phyloP scores from a whole-genome alignment of 2,797 vertebrate species.

The Malurus leucopterus region DNA sequence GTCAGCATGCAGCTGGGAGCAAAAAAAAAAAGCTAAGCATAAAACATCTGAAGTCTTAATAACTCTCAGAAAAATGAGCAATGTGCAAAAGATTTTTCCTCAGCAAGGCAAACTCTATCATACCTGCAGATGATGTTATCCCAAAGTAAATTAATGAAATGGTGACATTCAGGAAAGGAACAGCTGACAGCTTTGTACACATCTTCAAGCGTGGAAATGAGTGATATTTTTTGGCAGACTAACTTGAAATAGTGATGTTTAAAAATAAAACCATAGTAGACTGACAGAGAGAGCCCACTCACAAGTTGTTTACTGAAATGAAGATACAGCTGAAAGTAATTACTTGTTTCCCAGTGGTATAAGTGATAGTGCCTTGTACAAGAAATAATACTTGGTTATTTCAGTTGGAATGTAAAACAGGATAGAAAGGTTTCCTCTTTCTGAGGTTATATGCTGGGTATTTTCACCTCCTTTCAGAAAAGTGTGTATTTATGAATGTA shows the following conservation, averaged over 20 bases:
- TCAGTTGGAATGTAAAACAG: conserved; percentile 52
- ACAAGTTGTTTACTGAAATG: conserved; percentile 55
- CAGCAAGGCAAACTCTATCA: background rate
- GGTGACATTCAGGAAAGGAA: conserved; percentile 33
- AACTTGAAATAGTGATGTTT: conserved; percentile 23
- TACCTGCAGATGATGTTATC: conserved; percentile 18
- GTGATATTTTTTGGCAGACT: conserved; percentile 39
- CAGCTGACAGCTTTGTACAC: conserved; percentile 23
- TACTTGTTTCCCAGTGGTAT: conserved; percentile 46
- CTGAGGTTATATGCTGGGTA: conserved; percentile 31
- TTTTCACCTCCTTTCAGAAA: conserved; percentile 14
- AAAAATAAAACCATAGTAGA: conserved; percentile 26
- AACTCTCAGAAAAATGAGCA: conserved; percentile 30
- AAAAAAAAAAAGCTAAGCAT: background rate
- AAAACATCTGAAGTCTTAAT: conserved; percentile 11
- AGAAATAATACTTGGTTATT: conserved; percentile 26
- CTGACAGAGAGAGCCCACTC: conserved; percentile 44
- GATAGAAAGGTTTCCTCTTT: conserved; percentile 28
- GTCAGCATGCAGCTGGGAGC: background rate
- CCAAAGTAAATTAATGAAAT: conserved; percentile 48
- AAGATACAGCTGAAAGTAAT: conserved; percentile 50
- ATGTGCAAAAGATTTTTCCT: background rate
- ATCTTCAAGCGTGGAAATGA: conserved; percentile 12
- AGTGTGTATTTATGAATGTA: background rate
- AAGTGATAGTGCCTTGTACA: conserved; percentile 29